A percentile compares a stretch with the other conserved stretches of the same genome.
phyloP scores from a whole-genome alignment of 2,888 invertebrate species.

The Nemapogon koenigi region DNA sequence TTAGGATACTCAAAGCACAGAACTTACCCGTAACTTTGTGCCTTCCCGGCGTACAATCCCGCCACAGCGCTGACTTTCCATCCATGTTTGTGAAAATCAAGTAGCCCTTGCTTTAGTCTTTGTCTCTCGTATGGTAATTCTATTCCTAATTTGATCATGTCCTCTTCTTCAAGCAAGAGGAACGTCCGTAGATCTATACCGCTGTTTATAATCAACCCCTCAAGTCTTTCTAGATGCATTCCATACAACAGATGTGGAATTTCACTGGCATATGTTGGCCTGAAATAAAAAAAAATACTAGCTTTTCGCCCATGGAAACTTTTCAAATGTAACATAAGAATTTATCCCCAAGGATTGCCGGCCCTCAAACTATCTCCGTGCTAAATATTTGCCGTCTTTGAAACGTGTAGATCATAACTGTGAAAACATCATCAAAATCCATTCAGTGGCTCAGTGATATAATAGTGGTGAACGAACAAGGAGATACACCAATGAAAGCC shows the following conservation, averaged over 20 bases:
- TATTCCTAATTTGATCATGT: conserved; percentile 64
- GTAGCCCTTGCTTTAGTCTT: conserved; percentile 57
- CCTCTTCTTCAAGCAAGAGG: conserved; percentile 61
- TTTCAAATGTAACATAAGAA: no score
- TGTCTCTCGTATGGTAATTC: conserved; percentile 66
- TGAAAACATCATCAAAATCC: no score
- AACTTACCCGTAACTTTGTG: conserved; percentile 45
- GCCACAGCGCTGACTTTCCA: conserved; percentile 58
- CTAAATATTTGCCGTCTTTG: no score
- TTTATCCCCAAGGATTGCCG: no score
- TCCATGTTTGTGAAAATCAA: conserved; percentile 63
- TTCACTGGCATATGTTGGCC: conserved; percentile 57
- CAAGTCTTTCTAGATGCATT: conserved; percentile 63
- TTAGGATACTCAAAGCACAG: not conserved
- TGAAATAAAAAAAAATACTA: conserved; percentile 23
- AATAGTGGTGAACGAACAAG: no score
- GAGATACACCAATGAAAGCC: no score
- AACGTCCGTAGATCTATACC: conserved; percentile 63
- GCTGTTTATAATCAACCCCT: conserved; percentile 43
- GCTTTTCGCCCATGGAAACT: no score
- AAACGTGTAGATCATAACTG: no score
- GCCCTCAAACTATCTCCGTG: no score
- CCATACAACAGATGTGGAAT: conserved; percentile 64
- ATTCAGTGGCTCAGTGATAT: no score
- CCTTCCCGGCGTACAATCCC: conserved; percentile 42